phyloP scores from a whole-genome alignment of 2,888 invertebrate species.

The Andrena haemorrhoa region DNA sequence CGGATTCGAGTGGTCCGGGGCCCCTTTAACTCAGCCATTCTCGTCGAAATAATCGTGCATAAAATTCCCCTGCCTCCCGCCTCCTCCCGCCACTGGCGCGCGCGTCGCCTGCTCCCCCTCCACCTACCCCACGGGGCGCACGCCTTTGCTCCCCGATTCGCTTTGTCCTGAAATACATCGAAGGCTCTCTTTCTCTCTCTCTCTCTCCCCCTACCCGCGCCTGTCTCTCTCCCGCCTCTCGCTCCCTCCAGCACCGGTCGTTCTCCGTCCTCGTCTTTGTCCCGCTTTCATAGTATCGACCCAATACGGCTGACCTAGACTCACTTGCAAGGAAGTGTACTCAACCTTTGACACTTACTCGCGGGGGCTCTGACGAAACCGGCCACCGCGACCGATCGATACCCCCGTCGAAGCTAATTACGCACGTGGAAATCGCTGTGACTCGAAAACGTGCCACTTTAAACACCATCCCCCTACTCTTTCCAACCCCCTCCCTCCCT shows the following conservation, averaged over 20 bases:
- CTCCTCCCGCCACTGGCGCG: background rate
- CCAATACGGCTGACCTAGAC: slow-evolving; percentile 74
- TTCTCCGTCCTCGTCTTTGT: slow-evolving; percentile 69
- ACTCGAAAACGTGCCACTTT: slow-evolving; percentile 7
- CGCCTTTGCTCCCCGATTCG: slow-evolving; percentile 61
- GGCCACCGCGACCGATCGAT: slow-evolving; percentile 58
- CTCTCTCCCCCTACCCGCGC: background rate
- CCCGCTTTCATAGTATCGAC: slow-evolving; percentile 74
- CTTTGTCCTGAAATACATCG: slow-evolving; percentile 67
- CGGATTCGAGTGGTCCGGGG: slow-evolving; percentile 34
- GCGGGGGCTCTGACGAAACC: slow-evolving; percentile 58
- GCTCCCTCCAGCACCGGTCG: background rate
- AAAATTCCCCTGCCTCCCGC: slow-evolving; percentile 35
- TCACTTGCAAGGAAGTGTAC: slow-evolving; percentile 74
- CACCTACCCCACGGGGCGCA: slow-evolving; percentile 38
- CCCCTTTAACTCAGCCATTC: slow-evolving; percentile 39
- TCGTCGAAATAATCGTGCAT: slow-evolving; percentile 52
- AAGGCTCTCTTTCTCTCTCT: slow-evolving; percentile 41
- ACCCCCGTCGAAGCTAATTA: slow-evolving; percentile 66
- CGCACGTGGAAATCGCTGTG: slow-evolving; percentile 58
- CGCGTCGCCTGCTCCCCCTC: slow-evolving; percentile 18
- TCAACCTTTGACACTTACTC: slow-evolving; percentile 71
- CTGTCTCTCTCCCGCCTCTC: slow-evolving; percentile 13
- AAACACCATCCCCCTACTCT: background rate
- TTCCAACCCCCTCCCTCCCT: background rate